Evolutionary conservation across 2,113 vertebrate species (phyloP).

Genomic region (Heterotilapia buettikoferi): DNA sequence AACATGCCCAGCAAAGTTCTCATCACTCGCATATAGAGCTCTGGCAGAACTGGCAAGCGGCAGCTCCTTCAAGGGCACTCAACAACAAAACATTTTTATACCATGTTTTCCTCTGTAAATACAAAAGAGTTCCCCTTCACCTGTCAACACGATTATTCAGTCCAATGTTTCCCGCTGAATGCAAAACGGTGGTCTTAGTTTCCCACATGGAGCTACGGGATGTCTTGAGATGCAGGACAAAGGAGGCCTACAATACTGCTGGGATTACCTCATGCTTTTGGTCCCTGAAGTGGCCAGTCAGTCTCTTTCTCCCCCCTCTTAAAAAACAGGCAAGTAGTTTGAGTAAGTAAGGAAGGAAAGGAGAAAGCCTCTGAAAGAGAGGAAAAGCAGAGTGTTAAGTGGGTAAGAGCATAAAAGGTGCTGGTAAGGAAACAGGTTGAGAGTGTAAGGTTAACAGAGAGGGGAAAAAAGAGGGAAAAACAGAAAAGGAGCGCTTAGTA

Average conservation of each 20-base stretch:
- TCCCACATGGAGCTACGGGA: slow-evolving; percentile 69
- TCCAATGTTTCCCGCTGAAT: slow-evolving; percentile 46
- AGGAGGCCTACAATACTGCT: slow-evolving; percentile 35
- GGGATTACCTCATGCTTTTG: slow-evolving; percentile 70
- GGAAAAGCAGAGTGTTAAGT: slow-evolving; percentile 36
- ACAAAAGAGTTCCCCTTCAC: slow-evolving; percentile 67
- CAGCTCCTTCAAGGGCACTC: slow-evolving; percentile 60
- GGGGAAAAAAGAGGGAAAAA: background rate
- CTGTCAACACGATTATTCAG: slow-evolving; percentile 62
- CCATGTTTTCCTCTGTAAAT: slow-evolving; percentile 59
- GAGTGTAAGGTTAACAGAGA: slow-evolving; percentile 19
- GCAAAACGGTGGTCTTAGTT: slow-evolving; percentile 51
- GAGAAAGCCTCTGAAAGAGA: slow-evolving; percentile 23
- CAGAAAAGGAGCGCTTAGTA: slow-evolving; percentile 29
- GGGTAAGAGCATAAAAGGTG: slow-evolving; percentile 39
- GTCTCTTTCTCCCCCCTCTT: slow-evolving; percentile 24
- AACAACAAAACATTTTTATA: slow-evolving; percentile 66
- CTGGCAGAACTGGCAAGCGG: slow-evolving; percentile 57
- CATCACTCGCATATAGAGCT: slow-evolving; percentile 54
- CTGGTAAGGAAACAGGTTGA: slow-evolving; percentile 26
- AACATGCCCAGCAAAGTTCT: slow-evolving; percentile 59
- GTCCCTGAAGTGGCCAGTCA: slow-evolving; percentile 61
- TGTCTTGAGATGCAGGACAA: slow-evolving; percentile 60
- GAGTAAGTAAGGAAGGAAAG: slow-evolving; percentile 29
- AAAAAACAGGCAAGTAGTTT: slow-evolving; percentile 32